Evolutionary conservation across 2,888 invertebrate species (phyloP), one percentile per base, ranked within the genome.

Genomic region (Catocala nupta): DNA sequence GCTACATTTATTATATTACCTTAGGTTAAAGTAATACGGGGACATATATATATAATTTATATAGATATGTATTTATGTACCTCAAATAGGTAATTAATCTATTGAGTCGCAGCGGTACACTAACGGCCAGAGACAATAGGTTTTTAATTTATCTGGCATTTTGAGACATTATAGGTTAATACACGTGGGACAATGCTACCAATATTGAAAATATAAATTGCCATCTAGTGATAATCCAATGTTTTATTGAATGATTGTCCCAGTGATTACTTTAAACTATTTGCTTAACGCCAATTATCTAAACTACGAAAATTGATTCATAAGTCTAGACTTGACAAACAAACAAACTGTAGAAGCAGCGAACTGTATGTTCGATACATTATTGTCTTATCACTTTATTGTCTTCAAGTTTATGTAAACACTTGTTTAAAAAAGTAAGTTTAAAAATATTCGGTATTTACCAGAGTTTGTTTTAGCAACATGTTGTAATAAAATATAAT

Each of bases 291-390:
- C 68, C 70, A 73, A 79, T 70, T 71, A 60, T 69, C 80, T 88
- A 86, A 80, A 72, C 85, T 85, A 86, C 73, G 56, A 78, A 82
- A 74, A 63, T 71, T 67, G 60, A 64, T 75, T 78, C 71, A 73
- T 82, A 82, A 80, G 81, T 80, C 83, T 83, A 86, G 70, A 75
- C 80, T 70, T 84, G 86, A 87, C 87, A 87, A 87, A 88, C 85
- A 87, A 84, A 85, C 58, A 68, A 66, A 44, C 48, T 36, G 39
- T 47, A 59, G 47, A 48, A 58, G n/a, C 9, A 39, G 48, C 51
- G n/a, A 42, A 59, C 42, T 49, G 25, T 11, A 13, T 48, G 12
- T 52, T 43, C 53, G 47, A 58, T 54, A 53, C 60, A 54, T 65
- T 79, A 81, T 75, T 75, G 70, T 78, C 69, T 53, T 55, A 63